A percentile compares a stretch with the other conserved stretches of the same genome.
phyloP scores from a whole-genome alignment of 2,888 invertebrate species.

The Cryptus armator region DNA sequence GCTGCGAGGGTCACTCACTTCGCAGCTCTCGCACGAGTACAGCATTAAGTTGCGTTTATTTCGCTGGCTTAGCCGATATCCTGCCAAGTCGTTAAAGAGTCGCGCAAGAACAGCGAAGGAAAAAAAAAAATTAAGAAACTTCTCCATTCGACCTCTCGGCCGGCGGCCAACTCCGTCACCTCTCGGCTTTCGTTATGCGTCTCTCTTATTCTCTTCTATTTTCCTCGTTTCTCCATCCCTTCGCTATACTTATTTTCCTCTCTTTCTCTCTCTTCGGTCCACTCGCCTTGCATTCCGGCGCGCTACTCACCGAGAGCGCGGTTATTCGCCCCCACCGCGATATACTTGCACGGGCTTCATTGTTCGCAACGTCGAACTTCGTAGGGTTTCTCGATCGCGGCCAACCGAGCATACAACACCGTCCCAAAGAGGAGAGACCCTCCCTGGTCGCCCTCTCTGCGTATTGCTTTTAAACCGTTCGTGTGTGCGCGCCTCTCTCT shows the following conservation, averaged over 20 bases:
- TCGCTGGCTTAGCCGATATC: slow-evolving; percentile 36
- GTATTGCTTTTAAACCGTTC: slow-evolving; percentile 50
- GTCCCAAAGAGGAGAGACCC: slow-evolving; percentile 24
- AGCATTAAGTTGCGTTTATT: slow-evolving; percentile 49
- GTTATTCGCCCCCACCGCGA: slow-evolving; percentile 34
- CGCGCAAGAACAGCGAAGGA: background rate
- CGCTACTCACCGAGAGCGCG: slow-evolving; percentile 3
- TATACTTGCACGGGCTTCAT: slow-evolving; percentile 69
- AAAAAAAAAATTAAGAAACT: slow-evolving; percentile 13
- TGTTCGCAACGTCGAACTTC: slow-evolving; percentile 72
- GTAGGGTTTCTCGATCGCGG: slow-evolving; percentile 72
- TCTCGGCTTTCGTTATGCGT: background rate
- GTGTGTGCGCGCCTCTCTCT: slow-evolving; percentile 27
- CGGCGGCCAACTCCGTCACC: slow-evolving; percentile 27
- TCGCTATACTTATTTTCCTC: slow-evolving; percentile 4
- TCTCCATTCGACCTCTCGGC: slow-evolving; percentile 16
- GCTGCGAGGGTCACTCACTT: background rate
- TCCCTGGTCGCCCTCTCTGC: slow-evolving; percentile 45
- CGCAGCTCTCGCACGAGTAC: background rate
- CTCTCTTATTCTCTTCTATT: slow-evolving; percentile 28
- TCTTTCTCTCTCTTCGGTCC: slow-evolving; percentile 5
- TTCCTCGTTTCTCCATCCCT: slow-evolving; percentile 36
- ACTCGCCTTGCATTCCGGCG: slow-evolving; percentile 10
- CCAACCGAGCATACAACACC: slow-evolving; percentile 24
- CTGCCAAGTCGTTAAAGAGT: background rate